Evolutionary conservation across 2,113 vertebrate species (phyloP), one percentile per base, ranked within the genome.

Genomic region (Cyprinodon brontotheroides): DNA sequence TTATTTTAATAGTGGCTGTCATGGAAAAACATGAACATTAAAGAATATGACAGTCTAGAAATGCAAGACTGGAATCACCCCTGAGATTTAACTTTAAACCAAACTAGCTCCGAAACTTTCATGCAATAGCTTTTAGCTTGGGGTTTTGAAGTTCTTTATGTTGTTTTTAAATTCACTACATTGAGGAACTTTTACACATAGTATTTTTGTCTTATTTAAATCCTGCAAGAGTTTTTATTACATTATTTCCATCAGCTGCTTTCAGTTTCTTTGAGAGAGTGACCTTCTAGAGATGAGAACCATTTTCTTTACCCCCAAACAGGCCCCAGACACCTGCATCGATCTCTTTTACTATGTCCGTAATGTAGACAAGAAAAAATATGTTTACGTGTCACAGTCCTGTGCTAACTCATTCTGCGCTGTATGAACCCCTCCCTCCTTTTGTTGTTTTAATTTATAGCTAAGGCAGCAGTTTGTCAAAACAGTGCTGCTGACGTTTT

Each of bases 371-470:
- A 61, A 68, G 37, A 87, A 20, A n/a, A 68, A 63, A 43, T 1
- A 81, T 9, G 61, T 66, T 61, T 15, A 39, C 3, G 61, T 75
- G 65, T 90, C 43, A 47, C 86, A 80, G 63, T 62, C 50, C 4
- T 43, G 15, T 22, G 48, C 67, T 38, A 89, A 73, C 57, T 82
- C 67, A 59, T 48, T 79, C 2, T 45, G 50, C 11, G 14, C 22
- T 10, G 61, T 62, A 77, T 72, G 82, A 88, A 78, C 71, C 78
- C 36, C 70, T 60, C 77, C 82, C 62, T 74, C 70, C 17, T 70
- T 40, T 76, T 70, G 79, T 80, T 41, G 6, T 72, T 53, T 37
- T 85, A 77, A 83, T 91, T 83, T 86, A 83, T 75, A 29, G 43
- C 80, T 82, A 66, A 79, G 68, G 80, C 40, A 65, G 59, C 72